phyloP scores from a whole-genome alignment of 37 sponge, comb jelly and placozoan species.

The Haliclona indistincta region DNA sequence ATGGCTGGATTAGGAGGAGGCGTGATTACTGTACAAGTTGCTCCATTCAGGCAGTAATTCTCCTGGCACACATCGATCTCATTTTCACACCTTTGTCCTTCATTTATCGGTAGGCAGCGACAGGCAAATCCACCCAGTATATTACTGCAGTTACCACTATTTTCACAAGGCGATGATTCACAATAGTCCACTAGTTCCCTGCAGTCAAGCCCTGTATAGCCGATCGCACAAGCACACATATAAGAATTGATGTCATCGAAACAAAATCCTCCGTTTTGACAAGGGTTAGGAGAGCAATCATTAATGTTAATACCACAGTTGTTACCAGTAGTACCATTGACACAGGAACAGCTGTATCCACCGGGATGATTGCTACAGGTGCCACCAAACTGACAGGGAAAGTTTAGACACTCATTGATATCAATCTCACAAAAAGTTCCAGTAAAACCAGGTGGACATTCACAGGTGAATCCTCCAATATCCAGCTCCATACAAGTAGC shows the following conservation, averaged over 20 bases:
- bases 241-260: not conserved
- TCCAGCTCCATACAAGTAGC: not conserved
- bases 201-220: not conserved
- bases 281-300: not conserved
- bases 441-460: slow-evolving; percentile 6
- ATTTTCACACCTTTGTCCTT: not conserved
- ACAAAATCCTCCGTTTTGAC: slow-evolving; percentile 2
- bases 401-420: not conserved
- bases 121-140: not conserved
- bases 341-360: not conserved
- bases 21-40: slow-evolving; percentile 3
- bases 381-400: slow-evolving; percentile 9
- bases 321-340: not conserved
- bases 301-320: slow-evolving; percentile 11
- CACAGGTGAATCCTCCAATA: not conserved
- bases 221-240: not conserved
- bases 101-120: not conserved
- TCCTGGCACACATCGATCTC: slow-evolving; percentile 8
- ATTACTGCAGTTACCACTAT: slow-evolving; percentile 1
- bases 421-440: not conserved
- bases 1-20: not conserved
- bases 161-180: slow-evolving; percentile 2
- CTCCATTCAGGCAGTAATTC: slow-evolving; percentile 33
- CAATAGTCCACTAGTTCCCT: not conserved
- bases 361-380: not conserved